Evolutionary conservation across 2,797 vertebrate genomes (phyloP).

Genomic region (Sardinella longiceps): DNA sequence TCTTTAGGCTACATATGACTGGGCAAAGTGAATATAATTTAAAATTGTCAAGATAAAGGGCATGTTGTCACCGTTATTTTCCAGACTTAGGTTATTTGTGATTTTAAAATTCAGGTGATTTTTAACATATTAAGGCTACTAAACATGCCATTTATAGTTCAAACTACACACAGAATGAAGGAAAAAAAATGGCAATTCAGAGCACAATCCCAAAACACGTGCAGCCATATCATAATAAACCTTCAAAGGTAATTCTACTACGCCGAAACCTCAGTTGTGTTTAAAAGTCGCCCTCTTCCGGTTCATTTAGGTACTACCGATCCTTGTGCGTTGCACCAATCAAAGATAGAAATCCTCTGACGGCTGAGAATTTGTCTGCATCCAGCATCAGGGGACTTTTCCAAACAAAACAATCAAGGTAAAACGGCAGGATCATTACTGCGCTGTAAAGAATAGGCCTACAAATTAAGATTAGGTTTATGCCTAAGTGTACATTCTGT

Average conservation of each 20-base stretch:
- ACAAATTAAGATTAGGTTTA: no score
- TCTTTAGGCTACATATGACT: not conserved
- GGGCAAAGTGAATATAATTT: not conserved
- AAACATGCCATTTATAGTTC: not conserved
- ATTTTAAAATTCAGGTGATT: not conserved
- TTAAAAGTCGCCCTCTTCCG: conserved; percentile 76
- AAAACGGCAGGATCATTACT: not conserved
- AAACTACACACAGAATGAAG: not conserved
- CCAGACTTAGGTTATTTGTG: not conserved
- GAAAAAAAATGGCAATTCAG: not conserved
- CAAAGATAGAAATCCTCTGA: not conserved
- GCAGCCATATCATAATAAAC: conserved; percentile 36
- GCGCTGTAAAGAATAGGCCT: not conserved
- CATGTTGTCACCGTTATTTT: not conserved
- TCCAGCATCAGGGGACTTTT: not conserved
- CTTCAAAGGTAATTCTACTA: not conserved
- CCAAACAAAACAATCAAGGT: not conserved
- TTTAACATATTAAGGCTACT: not conserved
- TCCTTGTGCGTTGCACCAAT: not conserved
- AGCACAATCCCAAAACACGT: conserved; percentile 36
- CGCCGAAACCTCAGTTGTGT: conserved; percentile 55
- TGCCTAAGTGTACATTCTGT: not conserved
- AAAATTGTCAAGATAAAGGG: not conserved
- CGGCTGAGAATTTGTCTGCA: not conserved
- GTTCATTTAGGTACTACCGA: conserved; percentile 36